Percentiles rank a stretch among this genome's conserved stretches.
Conservation (phyloP, 2,113 vertebrate species). For the Himantopus leucocephalus region DNA sequence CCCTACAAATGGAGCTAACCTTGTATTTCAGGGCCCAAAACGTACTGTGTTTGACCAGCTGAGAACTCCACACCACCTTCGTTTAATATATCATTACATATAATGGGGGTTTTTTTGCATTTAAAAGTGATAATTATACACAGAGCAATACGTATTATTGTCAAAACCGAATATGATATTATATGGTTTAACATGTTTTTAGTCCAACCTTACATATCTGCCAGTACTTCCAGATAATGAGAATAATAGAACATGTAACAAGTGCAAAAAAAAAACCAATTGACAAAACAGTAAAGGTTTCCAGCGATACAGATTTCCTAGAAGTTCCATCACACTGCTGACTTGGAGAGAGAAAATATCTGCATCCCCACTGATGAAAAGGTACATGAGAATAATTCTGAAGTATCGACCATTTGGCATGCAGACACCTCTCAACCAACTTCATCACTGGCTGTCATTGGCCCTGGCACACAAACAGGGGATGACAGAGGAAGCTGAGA, state of each 20-base stretch:
- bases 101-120: rapidly evolving
- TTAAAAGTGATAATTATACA: background rate
- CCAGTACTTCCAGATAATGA: background rate
- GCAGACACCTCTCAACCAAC: background rate
- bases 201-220: background rate
- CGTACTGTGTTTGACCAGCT: rapidly evolving
- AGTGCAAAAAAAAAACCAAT: background rate
- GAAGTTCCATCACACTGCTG: background rate
- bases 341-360: background rate
- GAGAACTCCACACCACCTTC: background rate
- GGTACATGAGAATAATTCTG: background rate
- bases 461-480: background rate
- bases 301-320: background rate
- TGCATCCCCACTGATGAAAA: background rate
- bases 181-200: background rate
- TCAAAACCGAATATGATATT: background rate
- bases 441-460: background rate
- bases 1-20: background rate
- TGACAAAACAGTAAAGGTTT: background rate
- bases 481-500: background rate
- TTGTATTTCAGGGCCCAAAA: background rate
- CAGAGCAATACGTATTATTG: background rate
- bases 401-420: background rate
- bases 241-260: background rate
- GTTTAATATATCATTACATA: background rate